Evolutionary conservation across 2,113 vertebrate genomes (phyloP), one percentile per base, ranked within the genome.

Genomic region (Neogale vison): DNA sequence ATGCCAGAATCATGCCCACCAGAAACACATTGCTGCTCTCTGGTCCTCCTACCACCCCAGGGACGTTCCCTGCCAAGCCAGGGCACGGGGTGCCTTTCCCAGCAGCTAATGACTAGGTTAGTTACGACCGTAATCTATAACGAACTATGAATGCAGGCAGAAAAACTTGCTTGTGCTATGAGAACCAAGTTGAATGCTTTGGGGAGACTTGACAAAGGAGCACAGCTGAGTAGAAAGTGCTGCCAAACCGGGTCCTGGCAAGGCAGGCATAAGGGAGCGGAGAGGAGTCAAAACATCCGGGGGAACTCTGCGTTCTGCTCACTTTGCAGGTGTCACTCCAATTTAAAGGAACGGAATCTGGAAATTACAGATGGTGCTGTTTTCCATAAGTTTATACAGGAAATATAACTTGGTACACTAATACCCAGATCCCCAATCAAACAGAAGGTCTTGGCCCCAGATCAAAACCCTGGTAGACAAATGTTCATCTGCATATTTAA

Each of bases 41-140:
- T 34, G 23, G 24, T 26, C 65, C 69, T 86, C 80, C 67, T 39
- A 7, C 57, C 8, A 2, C 7, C 7, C 47, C 23, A 29, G 39
- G 72, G 7, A 6, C 0, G 13, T 42, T 24, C 8, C 26, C 31
- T 0, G 3, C 26, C 50, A 2, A 45, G 23, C 17, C 18, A 50
- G 57, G 87, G 63, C 34, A 15, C 7, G 21, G 14, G 24, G 20
- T 18, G 7, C 34, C 5, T 47, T 80, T 29, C 20, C 21, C 18
- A 9, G 39, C 39, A 21, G 55, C 24, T 2, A 26, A 21, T 67
- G 63, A 15, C 14, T 59, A 72, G 67, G 47, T 88, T 26, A 57
- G 55, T n/a, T 67, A 65, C 4, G 6, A 15, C 2, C 0, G 5
- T 21, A 31, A 69, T 17, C 50, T 42, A 6, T 5, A 29, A 52